Conservation (phyloP, 1,140 invertebrate genomes). For the Cyclina sinensis region DNA sequence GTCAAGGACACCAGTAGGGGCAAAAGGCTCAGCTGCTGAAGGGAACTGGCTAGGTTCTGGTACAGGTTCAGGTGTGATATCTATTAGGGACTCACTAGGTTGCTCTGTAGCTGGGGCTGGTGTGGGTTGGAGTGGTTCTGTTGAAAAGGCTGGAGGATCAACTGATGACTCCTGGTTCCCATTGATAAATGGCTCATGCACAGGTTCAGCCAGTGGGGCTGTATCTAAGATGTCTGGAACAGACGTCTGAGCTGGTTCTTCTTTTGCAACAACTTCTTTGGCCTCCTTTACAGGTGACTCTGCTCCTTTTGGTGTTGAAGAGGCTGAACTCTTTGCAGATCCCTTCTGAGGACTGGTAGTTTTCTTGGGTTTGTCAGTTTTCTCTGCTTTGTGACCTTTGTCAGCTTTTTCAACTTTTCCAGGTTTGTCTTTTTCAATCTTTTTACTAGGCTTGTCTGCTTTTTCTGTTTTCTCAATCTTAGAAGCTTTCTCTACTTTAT, state of each 20-base stretch:
- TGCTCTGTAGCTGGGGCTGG: conserved; percentile 56
- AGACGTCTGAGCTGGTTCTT: conserved; percentile 2
- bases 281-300: conserved; percentile 47
- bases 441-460: conserved; percentile 41
- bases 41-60: conserved; percentile 69
- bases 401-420: background rate
- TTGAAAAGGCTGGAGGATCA: conserved; percentile 26
- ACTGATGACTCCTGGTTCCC: conserved; percentile 52
- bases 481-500: conserved; percentile 19
- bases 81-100: conserved; percentile 72
- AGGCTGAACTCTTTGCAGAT: conserved; percentile 60
- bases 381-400: conserved; percentile 20
- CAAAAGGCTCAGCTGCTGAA: background rate
- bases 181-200: conserved; percentile 18
- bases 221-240: conserved; percentile 57
- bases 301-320: conserved; percentile 46
- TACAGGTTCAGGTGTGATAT: conserved; percentile 66
- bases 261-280: conserved; percentile 5
- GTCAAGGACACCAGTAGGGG: conserved; percentile 33
- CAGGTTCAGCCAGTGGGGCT: conserved; percentile 48
- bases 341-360: conserved; percentile 39
- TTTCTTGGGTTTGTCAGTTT: conserved; percentile 39
- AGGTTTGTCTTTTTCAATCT: background rate
- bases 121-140: conserved; percentile 31
- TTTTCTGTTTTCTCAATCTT: conserved; percentile 43